A percentile compares a stretch with the other conserved stretches of the same genome.
Conservation (phyloP, 2,797 vertebrate genomes). For the Anniella stebbinsi region DNA sequence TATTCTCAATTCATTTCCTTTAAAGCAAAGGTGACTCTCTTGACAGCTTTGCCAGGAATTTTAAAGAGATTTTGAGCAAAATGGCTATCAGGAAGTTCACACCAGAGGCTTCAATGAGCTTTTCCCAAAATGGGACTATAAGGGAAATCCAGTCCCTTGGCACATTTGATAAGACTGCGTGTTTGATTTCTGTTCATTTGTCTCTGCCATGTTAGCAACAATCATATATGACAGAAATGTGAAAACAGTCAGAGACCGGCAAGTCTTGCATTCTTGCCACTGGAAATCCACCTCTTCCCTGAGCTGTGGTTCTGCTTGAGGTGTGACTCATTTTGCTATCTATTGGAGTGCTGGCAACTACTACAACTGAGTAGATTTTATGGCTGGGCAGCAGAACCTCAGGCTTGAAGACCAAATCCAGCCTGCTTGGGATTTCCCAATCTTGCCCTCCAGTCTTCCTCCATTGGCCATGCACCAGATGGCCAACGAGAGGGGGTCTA, state of each 20-base stretch:
- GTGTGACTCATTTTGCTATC: no score
- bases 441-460: no score
- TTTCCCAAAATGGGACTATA: background rate
- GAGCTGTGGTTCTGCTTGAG: no score
- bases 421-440: no score
- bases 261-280: background rate
- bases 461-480: no score
- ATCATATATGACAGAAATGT: background rate
- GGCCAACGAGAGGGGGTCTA: background rate
- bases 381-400: no score
- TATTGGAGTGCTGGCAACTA: no score
- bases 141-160: background rate
- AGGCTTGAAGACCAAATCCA: no score
- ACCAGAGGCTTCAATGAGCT: background rate
- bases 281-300: background rate
- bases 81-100: background rate
- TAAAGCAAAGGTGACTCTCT: background rate
- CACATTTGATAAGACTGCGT: background rate
- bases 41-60: background rate
- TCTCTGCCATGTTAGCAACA: background rate
- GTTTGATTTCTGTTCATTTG: background rate
- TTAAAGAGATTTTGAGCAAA: constrained; percentile 7
- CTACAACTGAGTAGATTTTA: no score
- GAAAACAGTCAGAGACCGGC: background rate
- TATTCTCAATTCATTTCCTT: background rate